These are phyloP conservation scores for Coregonus suidteri DNA, from an alignment of 2,797 vertebrate species.

Conservation along the genomic window DNA sequence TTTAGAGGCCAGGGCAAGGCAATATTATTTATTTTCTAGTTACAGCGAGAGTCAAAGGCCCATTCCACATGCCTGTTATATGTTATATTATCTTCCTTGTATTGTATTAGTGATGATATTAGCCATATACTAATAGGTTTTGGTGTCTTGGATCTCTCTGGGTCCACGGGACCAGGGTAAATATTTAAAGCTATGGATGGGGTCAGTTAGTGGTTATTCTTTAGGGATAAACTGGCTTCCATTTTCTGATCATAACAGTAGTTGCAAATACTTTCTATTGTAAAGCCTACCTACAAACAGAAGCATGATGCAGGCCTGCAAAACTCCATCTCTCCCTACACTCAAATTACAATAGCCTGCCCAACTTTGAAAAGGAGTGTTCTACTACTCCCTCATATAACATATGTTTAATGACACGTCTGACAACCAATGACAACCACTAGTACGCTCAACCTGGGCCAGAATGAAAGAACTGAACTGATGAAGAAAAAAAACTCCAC, in stretches of 20 bases:
- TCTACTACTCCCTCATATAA: background rate
- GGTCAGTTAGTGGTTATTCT: background rate
- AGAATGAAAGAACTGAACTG: constrained; percentile 15
- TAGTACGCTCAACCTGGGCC: background rate
- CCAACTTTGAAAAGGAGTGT: background rate
- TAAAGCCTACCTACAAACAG: background rate
- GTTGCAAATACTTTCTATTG: background rate
- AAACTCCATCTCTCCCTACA: background rate
- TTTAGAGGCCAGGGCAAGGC: constrained; percentile 42
- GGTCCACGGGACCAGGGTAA: background rate
- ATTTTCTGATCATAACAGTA: background rate
- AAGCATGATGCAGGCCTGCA: background rate
- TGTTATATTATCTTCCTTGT: constrained; percentile 19
- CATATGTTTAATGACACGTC: background rate
- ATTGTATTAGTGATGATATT: constrained; percentile 20
- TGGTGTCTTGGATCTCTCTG: background rate
- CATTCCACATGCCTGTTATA: constrained; percentile 28
- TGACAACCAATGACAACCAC: background rate
- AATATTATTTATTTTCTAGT: constrained; percentile 51
- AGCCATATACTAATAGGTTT: constrained; percentile 9
- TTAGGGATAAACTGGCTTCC: background rate
- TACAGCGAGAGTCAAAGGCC: constrained; percentile 38
- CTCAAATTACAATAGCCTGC: background rate
- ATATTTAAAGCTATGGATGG: constrained; percentile 1
- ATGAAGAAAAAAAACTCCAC: too few relatives aligned